Conservation (phyloP, 2,888 invertebrate genomes). For the Pelosia muscerda region DNA sequence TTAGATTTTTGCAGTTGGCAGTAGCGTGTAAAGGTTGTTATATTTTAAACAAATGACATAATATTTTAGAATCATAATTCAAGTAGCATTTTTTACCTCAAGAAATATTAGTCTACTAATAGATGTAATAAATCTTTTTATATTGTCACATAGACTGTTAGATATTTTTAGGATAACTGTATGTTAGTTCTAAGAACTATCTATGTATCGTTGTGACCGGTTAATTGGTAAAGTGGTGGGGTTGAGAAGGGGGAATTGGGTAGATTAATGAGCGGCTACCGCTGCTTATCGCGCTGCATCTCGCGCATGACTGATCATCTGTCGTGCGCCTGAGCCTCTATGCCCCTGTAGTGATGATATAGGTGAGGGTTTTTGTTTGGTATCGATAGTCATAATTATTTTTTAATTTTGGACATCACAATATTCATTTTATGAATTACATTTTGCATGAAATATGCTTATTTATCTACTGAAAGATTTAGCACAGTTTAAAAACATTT, state of each 20-base stretch:
- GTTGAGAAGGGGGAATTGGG: constrained; percentile 69
- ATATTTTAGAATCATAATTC: constrained; percentile 32
- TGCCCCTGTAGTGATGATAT: constrained; percentile 62
- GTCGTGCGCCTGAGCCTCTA: constrained; percentile 84
- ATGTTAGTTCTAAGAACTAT: constrained; percentile 72
- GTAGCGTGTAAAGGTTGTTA: not conserved
- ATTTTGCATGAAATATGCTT: not conserved
- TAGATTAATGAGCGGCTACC: constrained; percentile 87
- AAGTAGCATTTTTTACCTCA: constrained; percentile 39
- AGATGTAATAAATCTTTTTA: constrained; percentile 44
- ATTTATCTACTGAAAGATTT: not conserved
- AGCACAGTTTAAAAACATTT: not conserved
- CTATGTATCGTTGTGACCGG: constrained; percentile 72
- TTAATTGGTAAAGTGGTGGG: constrained; percentile 82
- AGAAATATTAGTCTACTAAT: constrained; percentile 43
- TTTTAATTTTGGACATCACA: constrained; percentile 1
- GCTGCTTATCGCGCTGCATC: constrained; percentile 84
- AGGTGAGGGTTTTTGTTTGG: not conserved
- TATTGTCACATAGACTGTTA: constrained; percentile 48
- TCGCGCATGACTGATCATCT: constrained; percentile 87
- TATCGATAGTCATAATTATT: constrained; percentile 28
- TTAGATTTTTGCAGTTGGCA: not conserved
- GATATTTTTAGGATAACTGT: constrained; percentile 61
- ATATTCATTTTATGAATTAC: not conserved
- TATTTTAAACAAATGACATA: constrained; percentile 13